These are phyloP conservation scores for Odontophorus gujanensis DNA, from an alignment of 2,113 vertebrate species.

Conservation along the genomic window DNA sequence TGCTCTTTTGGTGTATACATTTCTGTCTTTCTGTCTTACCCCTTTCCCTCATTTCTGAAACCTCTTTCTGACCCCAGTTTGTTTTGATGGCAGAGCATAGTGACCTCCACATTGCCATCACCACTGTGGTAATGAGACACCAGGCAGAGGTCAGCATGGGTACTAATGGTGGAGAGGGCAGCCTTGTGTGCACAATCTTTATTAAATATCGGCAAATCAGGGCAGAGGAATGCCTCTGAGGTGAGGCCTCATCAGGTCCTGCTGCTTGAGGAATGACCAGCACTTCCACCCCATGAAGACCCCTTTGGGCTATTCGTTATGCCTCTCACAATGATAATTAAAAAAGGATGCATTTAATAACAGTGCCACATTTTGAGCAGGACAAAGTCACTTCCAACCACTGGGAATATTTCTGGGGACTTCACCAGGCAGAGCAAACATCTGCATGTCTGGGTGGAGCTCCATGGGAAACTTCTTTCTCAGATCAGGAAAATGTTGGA, in stretches of 20 bases:
- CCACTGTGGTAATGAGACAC: not conserved
- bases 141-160: not conserved
- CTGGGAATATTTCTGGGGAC: not conserved
- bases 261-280: conserved; percentile 61
- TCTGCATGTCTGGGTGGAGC: conserved; percentile 37
- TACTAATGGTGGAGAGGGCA: not conserved
- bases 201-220: conserved; percentile 50
- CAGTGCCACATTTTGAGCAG: conserved; percentile 14
- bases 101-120: not conserved
- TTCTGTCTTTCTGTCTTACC: not conserved
- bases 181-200: not conserved
- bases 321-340: conserved; percentile 48
- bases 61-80: not conserved
- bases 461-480: conserved; percentile 57
- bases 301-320: not conserved
- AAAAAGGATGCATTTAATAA: conserved; percentile 37
- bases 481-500: conserved; percentile 43
- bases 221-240: conserved; percentile 37
- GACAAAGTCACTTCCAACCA: not conserved
- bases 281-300: conserved; percentile 37
- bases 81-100: not conserved
- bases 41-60: not conserved
- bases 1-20: not conserved
- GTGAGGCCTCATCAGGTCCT: conserved; percentile 51
- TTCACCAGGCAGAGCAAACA: not conserved